Percentiles rank a stretch among this genome's conserved stretches.
phyloP scores from a whole-genome alignment of 1,140 invertebrate genomes.

The Drosophila biarmipes region DNA sequence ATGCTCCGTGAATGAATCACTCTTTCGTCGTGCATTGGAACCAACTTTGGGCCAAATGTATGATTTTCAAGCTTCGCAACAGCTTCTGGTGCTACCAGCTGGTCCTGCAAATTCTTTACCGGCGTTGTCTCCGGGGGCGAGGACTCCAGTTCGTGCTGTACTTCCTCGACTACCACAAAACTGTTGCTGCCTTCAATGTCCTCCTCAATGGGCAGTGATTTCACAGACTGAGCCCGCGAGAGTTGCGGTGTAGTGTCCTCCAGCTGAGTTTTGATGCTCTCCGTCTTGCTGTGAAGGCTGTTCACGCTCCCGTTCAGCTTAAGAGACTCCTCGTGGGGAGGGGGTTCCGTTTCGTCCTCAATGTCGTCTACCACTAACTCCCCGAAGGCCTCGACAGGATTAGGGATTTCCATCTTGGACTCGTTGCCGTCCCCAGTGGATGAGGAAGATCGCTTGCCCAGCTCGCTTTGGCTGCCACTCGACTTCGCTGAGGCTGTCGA shows the following conservation, averaged over 20 bases:
- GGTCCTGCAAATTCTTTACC: background rate
- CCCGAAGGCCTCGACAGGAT: conserved; percentile 38
- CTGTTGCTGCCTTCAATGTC: conserved; percentile 74
- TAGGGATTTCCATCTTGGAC: conserved; percentile 7
- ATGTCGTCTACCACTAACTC: conserved; percentile 58
- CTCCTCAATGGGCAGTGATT: conserved; percentile 76
- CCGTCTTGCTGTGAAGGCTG: conserved; percentile 74
- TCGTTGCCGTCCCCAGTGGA: background rate
- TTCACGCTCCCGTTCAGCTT: conserved; percentile 67
- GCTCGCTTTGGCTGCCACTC: conserved; percentile 8
- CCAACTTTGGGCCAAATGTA: conserved; percentile 9
- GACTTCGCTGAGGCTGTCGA: conserved; percentile 78
- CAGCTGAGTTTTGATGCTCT: conserved; percentile 76
- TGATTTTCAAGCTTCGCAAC: background rate
- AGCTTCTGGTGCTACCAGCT: background rate
- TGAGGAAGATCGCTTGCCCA: background rate
- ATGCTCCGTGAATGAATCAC: conserved; percentile 54
- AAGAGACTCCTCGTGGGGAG: conserved; percentile 17
- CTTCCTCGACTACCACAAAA: conserved; percentile 71
- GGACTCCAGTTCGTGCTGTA: conserved; percentile 55
- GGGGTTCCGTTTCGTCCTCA: conserved; percentile 24
- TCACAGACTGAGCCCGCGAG: conserved; percentile 71
- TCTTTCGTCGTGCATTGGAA: conserved; percentile 12
- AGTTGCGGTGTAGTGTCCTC: conserved; percentile 71
- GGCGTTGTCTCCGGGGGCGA: conserved; percentile 5